Evolutionary conservation across 2,888 invertebrate genomes (phyloP), one percentile per base, ranked within the genome.

Genomic region (Blastobasis lacticolella): DNA sequence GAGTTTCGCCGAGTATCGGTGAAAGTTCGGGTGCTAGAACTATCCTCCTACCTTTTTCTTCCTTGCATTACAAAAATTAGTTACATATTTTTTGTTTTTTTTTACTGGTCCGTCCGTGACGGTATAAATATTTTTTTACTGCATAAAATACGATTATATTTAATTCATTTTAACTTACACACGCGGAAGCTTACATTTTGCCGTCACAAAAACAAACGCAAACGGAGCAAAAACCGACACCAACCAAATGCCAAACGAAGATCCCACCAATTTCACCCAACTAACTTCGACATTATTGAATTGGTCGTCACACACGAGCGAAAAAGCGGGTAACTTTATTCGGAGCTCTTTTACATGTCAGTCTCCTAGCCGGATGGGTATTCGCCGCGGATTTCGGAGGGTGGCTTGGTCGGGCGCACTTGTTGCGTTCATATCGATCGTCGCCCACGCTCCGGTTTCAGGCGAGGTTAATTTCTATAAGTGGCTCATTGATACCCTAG

Each of bases 391-490:
- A 23, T 38, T 6, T 63, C 60, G 60, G 62, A 55, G 54, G 51
- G 49, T 46, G 53, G 54, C 51, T 50, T 40, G 56, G 62, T 63
- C 62, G 53, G 58, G 58, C 50, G 67, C 68, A 79, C 79, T 78
- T 78, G 79, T 78, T 79, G 79, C 78, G 45, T 23, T 66, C 49
- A 61, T 61, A 73, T 78, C 76, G 75, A 78, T 78, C 67, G 60
- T 51, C 56, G 51, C 68, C 66, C 63, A 64, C 72, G 62, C 64
- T 63, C 69, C 61, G 65, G 71, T 67, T 66, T 60, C 62, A 61
- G 65, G 65, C 62, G 55, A 64, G 66, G 70, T 69, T 75, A 66
- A 75, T 75, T 75, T 74, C 62, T 71, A 64, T 70, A 69, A 73
- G 71, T 67, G 69, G 69, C 61, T 48, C 48, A 53, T 50, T 53